Percentiles rank a stretch among this genome's conserved stretches.
These are phyloP conservation scores for Yponomeuta cagnagella DNA, from an alignment of 2,888 invertebrate species.

Conservation along the genomic window DNA sequence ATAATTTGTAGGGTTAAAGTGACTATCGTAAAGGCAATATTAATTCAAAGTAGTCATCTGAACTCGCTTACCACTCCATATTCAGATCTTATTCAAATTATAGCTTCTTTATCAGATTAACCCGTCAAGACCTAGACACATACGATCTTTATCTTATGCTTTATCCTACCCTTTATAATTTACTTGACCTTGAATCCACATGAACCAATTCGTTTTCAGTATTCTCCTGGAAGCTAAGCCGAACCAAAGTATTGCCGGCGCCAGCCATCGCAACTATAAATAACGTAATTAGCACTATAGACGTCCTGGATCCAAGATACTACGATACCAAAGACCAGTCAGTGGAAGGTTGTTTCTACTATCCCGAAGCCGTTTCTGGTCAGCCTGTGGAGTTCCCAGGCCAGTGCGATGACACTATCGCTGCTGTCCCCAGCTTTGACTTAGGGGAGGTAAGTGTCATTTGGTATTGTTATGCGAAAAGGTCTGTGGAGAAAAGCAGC, in stretches of 20 bases:
- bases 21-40: too few species aligned
- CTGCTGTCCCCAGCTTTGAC: constrained; percentile 36
- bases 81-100: too few species aligned
- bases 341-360: constrained; percentile 51
- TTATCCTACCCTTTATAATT: too few species aligned
- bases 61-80: too few species aligned
- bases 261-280: constrained; percentile 33
- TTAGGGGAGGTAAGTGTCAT: constrained; percentile 29
- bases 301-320: constrained; percentile 39
- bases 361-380: constrained; percentile 41
- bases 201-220: constrained; percentile 31
- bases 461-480: background rate
- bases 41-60: too few species aligned
- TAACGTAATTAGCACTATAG: constrained; percentile 28
- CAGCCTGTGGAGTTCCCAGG: constrained; percentile 49
- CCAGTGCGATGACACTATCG: constrained; percentile 37
- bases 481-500: too few species aligned
- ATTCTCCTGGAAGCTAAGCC: constrained; percentile 54
- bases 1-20: too few species aligned
- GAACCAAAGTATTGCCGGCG: constrained; percentile 33
- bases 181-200: background rate
- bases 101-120: too few species aligned
- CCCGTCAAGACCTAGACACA: too few species aligned
- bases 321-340: constrained; percentile 38
- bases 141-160: too few species aligned